Conservation (phyloP, 2,888 invertebrate species). For the Polydesmus complanatus region DNA sequence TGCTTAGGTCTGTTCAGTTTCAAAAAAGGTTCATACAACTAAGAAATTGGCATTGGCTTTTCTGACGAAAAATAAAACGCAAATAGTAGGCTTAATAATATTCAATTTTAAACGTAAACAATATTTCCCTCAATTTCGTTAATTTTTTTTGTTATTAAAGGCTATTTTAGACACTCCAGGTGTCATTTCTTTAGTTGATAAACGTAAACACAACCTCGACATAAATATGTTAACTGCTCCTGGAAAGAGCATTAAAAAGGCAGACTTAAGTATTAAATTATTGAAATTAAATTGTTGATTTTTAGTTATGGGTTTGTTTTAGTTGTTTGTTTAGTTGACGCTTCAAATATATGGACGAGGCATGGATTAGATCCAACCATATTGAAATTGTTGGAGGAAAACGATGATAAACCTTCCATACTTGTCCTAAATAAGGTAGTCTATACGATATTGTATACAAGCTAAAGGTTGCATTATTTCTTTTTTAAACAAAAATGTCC, state of each 20-base stretch:
- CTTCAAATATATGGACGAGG: constrained; percentile 52
- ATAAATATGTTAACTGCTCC: constrained; percentile 45
- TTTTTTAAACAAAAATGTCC: background rate
- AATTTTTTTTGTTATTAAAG: constrained; percentile 21
- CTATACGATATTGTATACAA: background rate
- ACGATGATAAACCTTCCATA: constrained; percentile 44
- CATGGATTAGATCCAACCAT: constrained; percentile 54
- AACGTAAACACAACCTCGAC: constrained; percentile 32
- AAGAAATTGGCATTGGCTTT: constrained; percentile 56
- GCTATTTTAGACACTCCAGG: constrained; percentile 90
- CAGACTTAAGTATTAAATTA: constrained; percentile 48
- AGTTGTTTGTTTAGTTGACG: constrained; percentile 75
- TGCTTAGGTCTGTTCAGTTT: constrained; percentile 72
- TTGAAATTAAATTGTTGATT: constrained; percentile 3
- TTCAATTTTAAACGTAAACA: constrained; percentile 4
- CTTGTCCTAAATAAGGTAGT: constrained; percentile 79
- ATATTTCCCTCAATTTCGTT: background rate
- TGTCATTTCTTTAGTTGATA: constrained; percentile 53
- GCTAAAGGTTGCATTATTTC: background rate
- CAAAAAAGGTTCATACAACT: constrained; percentile 84
- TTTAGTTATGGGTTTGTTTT: constrained; percentile 13
- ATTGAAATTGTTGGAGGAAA: constrained; percentile 48
- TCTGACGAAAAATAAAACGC: constrained; percentile 57
- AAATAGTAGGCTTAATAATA: constrained; percentile 42
- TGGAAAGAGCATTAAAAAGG: constrained; percentile 46